Percentiles rank a stretch among this genome's conserved stretches.
These are phyloP conservation scores for Craniophora ligustri DNA, from an alignment of 2,888 invertebrate genomes.

Conservation along the genomic window DNA sequence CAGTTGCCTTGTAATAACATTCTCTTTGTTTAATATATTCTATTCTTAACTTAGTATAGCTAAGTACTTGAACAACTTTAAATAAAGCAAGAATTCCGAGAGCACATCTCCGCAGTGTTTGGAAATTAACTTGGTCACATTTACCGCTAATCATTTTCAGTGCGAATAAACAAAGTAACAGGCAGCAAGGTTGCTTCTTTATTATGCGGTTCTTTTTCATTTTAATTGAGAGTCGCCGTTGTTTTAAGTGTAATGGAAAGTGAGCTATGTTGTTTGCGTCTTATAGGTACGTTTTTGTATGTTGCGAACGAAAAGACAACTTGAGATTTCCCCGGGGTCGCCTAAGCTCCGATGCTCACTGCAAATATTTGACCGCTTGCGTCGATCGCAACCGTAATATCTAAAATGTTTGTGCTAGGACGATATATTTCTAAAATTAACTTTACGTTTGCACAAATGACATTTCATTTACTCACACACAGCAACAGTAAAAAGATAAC, in stretches of 20 bases:
- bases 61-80: conserved; percentile 3
- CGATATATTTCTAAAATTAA: conserved; percentile 25
- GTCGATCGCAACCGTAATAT: conserved; percentile 36
- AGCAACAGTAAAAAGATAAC: conserved; percentile 25
- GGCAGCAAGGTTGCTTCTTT: conserved; percentile 20
- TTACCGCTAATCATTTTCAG: conserved; percentile 16
- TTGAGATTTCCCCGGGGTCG: conserved; percentile 66
- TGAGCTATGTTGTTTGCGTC: conserved; percentile 37
- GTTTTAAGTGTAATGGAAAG: conserved; percentile 27
- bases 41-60: conserved; percentile 6
- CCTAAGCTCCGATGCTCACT: conserved; percentile 55
- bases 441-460: conserved; percentile 13
- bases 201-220: conserved; percentile 24
- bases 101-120: conserved; percentile 9
- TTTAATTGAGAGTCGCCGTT: conserved; percentile 40
- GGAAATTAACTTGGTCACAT: conserved; percentile 17
- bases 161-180: conserved; percentile 26
- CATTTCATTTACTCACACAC: conserved; percentile 20
- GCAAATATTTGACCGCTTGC: conserved; percentile 60
- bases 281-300: conserved; percentile 49
- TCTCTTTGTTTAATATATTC: conserved; percentile 4
- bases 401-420: conserved; percentile 18
- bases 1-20: not conserved
- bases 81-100: conserved; percentile 21
- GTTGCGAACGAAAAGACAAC: conserved; percentile 52